Conservation (phyloP, 1,140 invertebrate genomes). For the Drosophila cardini region DNA sequence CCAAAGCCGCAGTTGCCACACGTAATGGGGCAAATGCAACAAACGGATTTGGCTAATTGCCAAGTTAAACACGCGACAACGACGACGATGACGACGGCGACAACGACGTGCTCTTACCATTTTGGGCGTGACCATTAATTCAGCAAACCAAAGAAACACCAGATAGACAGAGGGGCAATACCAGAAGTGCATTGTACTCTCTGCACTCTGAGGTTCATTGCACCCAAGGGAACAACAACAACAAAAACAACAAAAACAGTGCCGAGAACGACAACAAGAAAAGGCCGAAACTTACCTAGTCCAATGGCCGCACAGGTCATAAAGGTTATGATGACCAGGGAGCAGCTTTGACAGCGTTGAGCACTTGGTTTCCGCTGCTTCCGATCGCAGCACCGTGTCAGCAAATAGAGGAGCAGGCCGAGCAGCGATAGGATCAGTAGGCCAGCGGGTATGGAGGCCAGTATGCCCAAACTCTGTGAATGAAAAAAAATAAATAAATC, state of each 20-base stretch:
- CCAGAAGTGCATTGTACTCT: background rate
- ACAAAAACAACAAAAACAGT: too few relatives aligned
- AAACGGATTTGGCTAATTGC: constrained; percentile 70
- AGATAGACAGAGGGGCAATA: background rate
- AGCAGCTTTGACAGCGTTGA: constrained; percentile 90
- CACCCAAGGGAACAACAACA: constrained; percentile 2
- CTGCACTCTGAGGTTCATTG: constrained; percentile 55
- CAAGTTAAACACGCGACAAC: constrained; percentile 60
- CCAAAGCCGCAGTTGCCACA: constrained; percentile 49
- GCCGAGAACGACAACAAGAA: background rate
- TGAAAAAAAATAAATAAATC: background rate
- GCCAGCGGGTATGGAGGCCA: constrained; percentile 94
- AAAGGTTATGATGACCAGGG: constrained; percentile 92
- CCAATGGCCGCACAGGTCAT: constrained; percentile 92
- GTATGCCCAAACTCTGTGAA: constrained; percentile 93
- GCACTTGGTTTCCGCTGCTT: constrained; percentile 91
- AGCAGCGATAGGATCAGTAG: constrained; percentile 95
- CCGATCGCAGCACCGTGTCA: constrained; percentile 96
- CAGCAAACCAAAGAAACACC: constrained; percentile 4
- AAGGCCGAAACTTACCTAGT: constrained; percentile 76
- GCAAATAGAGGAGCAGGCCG: constrained; percentile 94
- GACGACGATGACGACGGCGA: constrained; percentile 10
- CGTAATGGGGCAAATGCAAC: constrained; percentile 40
- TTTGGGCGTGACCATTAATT: constrained; percentile 15
- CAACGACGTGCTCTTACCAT: constrained; percentile 25